Conservation (phyloP, 2,113 vertebrate species). For the Amphiprion percula region DNA sequence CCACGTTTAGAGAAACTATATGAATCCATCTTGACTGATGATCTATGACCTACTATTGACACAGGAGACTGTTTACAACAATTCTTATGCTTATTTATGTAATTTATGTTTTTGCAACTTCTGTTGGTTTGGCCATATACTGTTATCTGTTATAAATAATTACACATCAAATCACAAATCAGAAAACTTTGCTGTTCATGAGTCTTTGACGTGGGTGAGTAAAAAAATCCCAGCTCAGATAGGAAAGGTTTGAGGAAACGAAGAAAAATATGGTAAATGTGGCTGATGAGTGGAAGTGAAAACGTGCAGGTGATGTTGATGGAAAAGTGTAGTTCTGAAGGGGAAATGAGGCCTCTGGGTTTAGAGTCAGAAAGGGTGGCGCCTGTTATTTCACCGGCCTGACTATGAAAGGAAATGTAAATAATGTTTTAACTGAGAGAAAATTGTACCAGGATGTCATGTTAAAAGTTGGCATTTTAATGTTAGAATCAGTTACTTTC, state of each 20-base stretch:
- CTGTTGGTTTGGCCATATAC: background rate
- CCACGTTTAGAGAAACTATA: constrained; percentile 75
- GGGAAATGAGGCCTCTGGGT: background rate
- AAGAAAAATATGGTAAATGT: background rate
- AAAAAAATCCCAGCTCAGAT: background rate
- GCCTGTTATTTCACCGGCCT: background rate
- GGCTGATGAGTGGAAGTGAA: background rate
- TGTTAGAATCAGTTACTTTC: background rate
- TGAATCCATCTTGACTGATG: constrained; percentile 73
- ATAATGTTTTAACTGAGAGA: background rate
- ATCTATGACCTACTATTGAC: constrained; percentile 54
- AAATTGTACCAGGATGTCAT: background rate
- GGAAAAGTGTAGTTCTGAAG: background rate
- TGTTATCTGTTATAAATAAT: background rate
- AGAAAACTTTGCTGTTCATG: background rate
- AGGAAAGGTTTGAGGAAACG: accelerated
- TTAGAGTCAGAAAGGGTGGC: background rate
- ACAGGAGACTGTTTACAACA: background rate
- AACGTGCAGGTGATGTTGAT: background rate
- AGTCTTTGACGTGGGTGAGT: background rate
- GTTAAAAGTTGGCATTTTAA: background rate
- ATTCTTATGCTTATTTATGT: constrained; percentile 47
- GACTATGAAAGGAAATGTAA: background rate
- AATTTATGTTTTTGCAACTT: constrained; percentile 34
- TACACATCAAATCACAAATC: constrained; percentile 20